Evolutionary conservation across 2,888 invertebrate genomes (phyloP).

Genomic region (Spisula subtruncata): DNA sequence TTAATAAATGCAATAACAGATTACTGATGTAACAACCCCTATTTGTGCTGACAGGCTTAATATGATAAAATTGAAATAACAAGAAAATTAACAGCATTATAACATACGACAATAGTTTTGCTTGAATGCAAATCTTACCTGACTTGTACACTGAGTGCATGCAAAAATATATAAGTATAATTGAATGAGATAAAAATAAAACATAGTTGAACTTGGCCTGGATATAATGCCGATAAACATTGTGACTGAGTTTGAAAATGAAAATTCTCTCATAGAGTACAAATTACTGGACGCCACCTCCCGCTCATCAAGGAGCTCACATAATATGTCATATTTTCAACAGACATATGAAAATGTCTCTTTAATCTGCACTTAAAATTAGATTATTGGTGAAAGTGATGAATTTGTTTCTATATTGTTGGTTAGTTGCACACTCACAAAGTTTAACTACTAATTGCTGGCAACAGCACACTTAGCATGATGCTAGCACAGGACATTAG

Average conservation of each 20-base stretch:
- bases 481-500: not conserved
- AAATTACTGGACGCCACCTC: no score
- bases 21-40: no score
- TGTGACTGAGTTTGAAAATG: not conserved
- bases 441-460: not conserved
- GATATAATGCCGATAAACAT: not conserved
- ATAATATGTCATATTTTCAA: no score
- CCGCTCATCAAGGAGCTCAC: no score
- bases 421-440: not conserved
- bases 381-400: no score
- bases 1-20: no score
- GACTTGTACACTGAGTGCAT: slow-evolving; percentile 43
- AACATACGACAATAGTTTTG: slow-evolving; percentile 9
- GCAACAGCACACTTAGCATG: no score
- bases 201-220: no score
- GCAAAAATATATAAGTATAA: slow-evolving; percentile 27
- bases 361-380: no score
- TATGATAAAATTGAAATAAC: not conserved
- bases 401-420: no score
- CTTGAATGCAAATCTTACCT: slow-evolving; percentile 32
- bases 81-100: not conserved
- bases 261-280: no score
- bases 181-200: slow-evolving; percentile 4
- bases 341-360: no score
- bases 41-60: not conserved